Evolutionary conservation across 2,797 vertebrate species (phyloP).

Genomic region (Danio jaintianensis): DNA sequence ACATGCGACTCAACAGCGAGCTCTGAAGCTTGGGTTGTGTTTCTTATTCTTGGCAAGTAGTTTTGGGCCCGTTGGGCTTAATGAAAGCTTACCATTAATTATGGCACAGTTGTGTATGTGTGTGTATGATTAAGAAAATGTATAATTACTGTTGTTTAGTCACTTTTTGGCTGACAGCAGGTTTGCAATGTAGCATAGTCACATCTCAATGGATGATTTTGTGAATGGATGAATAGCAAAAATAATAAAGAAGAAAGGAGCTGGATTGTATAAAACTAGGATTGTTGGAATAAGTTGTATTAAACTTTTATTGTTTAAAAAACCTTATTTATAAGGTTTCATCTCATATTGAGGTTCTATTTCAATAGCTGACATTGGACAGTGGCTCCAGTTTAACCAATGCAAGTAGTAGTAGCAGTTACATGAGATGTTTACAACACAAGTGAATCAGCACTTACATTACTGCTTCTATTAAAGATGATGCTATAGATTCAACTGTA

Average conservation of each 20-base stretch:
- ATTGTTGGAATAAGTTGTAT: no score
- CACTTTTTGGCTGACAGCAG: constrained; percentile 28
- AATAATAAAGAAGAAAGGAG: no score
- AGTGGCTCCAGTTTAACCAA: no score
- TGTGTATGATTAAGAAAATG: constrained; percentile 55
- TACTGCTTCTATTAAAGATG: background rate
- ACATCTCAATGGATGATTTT: constrained; percentile 6
- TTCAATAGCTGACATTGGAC: no score
- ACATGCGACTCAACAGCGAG: constrained; percentile 27
- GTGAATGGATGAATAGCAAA: no score
- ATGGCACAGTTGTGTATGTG: constrained; percentile 25
- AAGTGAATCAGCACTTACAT: background rate
- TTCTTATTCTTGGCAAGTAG: constrained; percentile 37
- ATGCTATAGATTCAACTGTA: constrained; percentile 7
- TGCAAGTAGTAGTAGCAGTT: constrained; percentile 25
- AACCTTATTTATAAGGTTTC: no score
- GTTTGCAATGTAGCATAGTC: background rate
- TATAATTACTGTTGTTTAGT: constrained; percentile 41
- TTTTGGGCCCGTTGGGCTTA: constrained; percentile 49
- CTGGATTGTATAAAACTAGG: no score
- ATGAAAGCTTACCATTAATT: constrained; percentile 50
- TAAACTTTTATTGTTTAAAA: no score
- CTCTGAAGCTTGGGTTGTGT: background rate
- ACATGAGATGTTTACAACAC: background rate
- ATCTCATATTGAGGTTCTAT: no score